A percentile compares a stretch with the other conserved stretches of the same genome.
phyloP scores from a whole-genome alignment of 2,113 vertebrate genomes.

The Tinamus guttatus region DNA sequence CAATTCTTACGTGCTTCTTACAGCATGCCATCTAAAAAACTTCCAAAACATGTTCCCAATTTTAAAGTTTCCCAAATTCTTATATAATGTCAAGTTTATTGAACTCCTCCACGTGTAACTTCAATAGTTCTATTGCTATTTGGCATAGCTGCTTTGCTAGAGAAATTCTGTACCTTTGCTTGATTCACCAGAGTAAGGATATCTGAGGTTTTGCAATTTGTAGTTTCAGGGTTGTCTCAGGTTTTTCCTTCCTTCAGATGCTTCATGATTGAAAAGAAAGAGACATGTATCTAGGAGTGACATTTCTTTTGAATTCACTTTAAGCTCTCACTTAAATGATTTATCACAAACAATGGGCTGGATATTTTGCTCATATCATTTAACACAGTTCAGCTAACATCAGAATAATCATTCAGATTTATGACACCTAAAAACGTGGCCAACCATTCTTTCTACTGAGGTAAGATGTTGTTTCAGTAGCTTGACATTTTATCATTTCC shows the following conservation, averaged over 20 bases:
- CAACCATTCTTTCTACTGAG: constrained; percentile 53
- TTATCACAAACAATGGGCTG: not conserved
- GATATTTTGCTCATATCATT: constrained; percentile 41
- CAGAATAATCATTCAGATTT: constrained; percentile 36
- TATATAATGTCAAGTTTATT: not conserved
- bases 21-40: not conserved
- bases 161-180: not conserved
- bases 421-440: constrained; percentile 45
- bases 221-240: not conserved
- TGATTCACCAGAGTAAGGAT: not conserved
- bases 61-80: constrained; percentile 17
- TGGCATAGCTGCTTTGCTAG: not conserved
- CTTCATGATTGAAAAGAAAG: not conserved
- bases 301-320: constrained; percentile 33
- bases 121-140: not conserved
- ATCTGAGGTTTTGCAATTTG: not conserved
- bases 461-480: constrained; percentile 19
- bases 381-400: constrained; percentile 20
- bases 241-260: not conserved
- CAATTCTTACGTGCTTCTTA: not conserved
- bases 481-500: constrained; percentile 59
- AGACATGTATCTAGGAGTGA: not conserved
- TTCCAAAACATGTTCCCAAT: not conserved
- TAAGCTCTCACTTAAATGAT: not conserved
- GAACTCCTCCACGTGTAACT: not conserved